Evolutionary conservation across 2,797 vertebrate genomes (phyloP), one percentile per base, ranked within the genome.

Genomic region (Erithacus rubecula): DNA sequence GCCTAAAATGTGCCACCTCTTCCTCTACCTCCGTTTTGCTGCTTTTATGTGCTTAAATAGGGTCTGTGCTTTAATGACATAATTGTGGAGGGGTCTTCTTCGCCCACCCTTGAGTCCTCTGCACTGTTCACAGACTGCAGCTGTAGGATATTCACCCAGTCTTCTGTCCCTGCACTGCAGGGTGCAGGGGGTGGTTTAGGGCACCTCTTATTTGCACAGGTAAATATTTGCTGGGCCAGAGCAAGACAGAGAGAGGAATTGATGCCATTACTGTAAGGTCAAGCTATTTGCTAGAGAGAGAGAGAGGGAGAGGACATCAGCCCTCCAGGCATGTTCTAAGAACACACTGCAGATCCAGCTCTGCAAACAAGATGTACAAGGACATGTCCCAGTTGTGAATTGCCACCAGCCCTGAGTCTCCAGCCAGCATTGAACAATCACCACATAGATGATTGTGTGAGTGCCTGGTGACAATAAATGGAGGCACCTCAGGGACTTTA

Each of bases 201-300:
- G 44, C 46, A 62, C 75, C 63, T 93, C 63, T 59, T 83, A 34
- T 24, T 80, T 83, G 68, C 46, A 39, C 44, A 60, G 70, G 55
- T 90, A 93, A 77, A 46, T 90, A 86, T 90, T 88, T 94, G 36
- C 72, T 81, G 65, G 56, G 55, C 36, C 52, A 59, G 62, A 77
- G 53, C 29, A 32, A 78, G 18, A 24, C 18, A 53, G 46, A 39
- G 17, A 11, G 74, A 88, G 32, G 58, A 81, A 78, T 24, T 86
- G 67, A 82, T 91, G 51, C 62, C 79, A 5, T 91, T 44, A 7
- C 62, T 80, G 29, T 94, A 56, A 93, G 74, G 85, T 91, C 83
- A 90, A 56, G 12, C n/a, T 86, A 32, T 83, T 93, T 65, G 65
- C 62, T 75, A 51, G 64, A 80, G 79, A 83, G 70, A n/a, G 71